These are phyloP conservation scores for Pollachius pollachius DNA, from an alignment of 2,113 vertebrate genomes.

Conservation along the genomic window DNA sequence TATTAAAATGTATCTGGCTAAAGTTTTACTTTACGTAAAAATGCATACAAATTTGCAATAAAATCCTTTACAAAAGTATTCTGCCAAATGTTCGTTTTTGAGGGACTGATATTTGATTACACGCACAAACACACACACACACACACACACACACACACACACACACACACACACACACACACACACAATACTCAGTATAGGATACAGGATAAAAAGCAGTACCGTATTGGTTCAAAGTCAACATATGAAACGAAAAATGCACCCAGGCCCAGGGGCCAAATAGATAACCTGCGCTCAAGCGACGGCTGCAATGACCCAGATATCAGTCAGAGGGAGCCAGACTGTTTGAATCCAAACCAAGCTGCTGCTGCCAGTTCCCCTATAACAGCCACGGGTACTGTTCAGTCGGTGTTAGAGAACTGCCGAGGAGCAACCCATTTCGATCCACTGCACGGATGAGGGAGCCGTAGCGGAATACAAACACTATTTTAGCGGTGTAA, in stretches of 20 bases:
- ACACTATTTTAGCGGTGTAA: slow-evolving; percentile 29
- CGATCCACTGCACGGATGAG: slow-evolving; percentile 61
- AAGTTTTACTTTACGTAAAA: slow-evolving; percentile 58
- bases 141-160: no score
- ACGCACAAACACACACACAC: no score
- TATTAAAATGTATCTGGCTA: slow-evolving; percentile 60
- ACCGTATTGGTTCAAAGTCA: no score
- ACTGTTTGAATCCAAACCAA: slow-evolving; percentile 1
- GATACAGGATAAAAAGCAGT: no score
- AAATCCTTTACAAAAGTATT: background rate
- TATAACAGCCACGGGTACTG: slow-evolving; percentile 36
- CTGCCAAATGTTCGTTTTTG: background rate
- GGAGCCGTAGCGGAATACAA: slow-evolving; percentile 35
- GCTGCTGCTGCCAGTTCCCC: slow-evolving; percentile 6
- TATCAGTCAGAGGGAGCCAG: slow-evolving; percentile 37
- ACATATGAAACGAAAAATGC: no score
- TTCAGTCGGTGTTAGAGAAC: slow-evolving; percentile 25
- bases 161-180: no score
- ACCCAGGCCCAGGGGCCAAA: no score
- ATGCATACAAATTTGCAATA: background rate
- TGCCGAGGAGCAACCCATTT: slow-evolving; percentile 26
- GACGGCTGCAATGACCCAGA: slow-evolving; percentile 5
- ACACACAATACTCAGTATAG: no score
- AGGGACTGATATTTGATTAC: background rate
- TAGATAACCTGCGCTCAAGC: no score